A percentile compares a stretch with the other conserved stretches of the same genome.
Evolutionary conservation across 2,888 invertebrate species (phyloP).

Genomic region (Aspidiotus destructor): DNA sequence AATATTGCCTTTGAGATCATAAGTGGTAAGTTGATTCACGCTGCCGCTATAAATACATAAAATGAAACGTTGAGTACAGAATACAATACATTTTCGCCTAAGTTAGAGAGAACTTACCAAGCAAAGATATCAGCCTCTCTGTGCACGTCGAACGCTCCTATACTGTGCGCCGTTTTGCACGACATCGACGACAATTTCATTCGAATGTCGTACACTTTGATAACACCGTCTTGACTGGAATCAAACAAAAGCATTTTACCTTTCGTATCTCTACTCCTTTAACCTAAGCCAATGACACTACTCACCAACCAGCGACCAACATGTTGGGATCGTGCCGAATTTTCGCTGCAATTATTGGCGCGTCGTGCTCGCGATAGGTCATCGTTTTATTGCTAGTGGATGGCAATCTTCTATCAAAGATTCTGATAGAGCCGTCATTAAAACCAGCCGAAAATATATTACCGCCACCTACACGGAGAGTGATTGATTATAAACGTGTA

Average conservation of each 20-base stretch:
- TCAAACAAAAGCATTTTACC: slow-evolving; percentile 1
- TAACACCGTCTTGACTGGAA: slow-evolving; percentile 61
- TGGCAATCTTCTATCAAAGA: slow-evolving; percentile 73
- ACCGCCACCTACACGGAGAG: slow-evolving; percentile 38
- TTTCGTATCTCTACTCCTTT: neutral
- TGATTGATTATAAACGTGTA: neutral
- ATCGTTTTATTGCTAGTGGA: slow-evolving; percentile 56
- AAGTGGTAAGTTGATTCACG: slow-evolving; percentile 40
- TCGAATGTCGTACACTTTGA: slow-evolving; percentile 64
- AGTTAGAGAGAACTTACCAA: slow-evolving; percentile 50
- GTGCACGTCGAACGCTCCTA: slow-evolving; percentile 77
- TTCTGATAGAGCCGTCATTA: slow-evolving; percentile 75
- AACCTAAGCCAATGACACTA: slow-evolving; percentile 12
- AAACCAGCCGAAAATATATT: slow-evolving; percentile 68
- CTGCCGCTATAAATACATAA: slow-evolving; percentile 20
- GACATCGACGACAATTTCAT: slow-evolving; percentile 50
- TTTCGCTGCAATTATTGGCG: slow-evolving; percentile 62
- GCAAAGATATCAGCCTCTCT: slow-evolving; percentile 69
- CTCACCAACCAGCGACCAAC: slow-evolving; percentile 60
- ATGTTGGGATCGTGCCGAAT: slow-evolving; percentile 48
- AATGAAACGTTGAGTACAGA: too few relatives aligned
- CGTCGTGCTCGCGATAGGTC: slow-evolving; percentile 64
- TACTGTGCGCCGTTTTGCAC: slow-evolving; percentile 60
- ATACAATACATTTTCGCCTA: neutral
- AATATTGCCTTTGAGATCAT: slow-evolving; percentile 59